Evolutionary conservation across 1,140 invertebrate species (phyloP).

Genomic region (Metopolophium dirhodum): DNA sequence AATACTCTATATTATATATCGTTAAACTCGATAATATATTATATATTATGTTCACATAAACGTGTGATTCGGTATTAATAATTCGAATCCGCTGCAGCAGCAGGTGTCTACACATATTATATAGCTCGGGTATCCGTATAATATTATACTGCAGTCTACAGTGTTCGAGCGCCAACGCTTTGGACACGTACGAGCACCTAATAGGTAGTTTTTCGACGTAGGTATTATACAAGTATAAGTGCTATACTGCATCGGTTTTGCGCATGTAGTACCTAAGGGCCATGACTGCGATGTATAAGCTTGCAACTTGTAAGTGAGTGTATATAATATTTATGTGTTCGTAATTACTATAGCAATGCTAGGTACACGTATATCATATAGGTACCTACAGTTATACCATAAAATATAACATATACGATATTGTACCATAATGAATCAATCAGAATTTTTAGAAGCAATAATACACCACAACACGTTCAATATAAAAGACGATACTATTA

Average conservation of each 20-base stretch:
- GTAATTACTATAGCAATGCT: too few species aligned
- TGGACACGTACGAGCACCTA: not conserved
- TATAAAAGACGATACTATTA: not conserved
- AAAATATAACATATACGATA: not conserved
- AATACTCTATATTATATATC: not conserved
- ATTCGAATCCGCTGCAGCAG: not conserved
- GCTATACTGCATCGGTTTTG: not conserved
- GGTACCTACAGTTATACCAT: too few species aligned
- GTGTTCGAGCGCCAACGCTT: not conserved
- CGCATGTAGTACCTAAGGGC: not conserved
- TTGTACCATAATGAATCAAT: not conserved
- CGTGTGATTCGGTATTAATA: not conserved
- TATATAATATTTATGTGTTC: not conserved
- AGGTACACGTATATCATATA: too few species aligned
- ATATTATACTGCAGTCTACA: not conserved
- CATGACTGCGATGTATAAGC: not conserved
- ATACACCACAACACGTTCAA: not conserved
- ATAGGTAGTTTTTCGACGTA: not conserved
- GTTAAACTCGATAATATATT: not conserved
- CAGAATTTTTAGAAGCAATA: not conserved
- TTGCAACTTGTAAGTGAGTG: not conserved
- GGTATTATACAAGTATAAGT: not conserved
- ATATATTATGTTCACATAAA: not conserved
- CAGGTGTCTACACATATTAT: not conserved
- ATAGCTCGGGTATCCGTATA: not conserved